Evolutionary conservation across 2,113 vertebrate genomes (phyloP).

Genomic region (Hypanus sabinus): DNA sequence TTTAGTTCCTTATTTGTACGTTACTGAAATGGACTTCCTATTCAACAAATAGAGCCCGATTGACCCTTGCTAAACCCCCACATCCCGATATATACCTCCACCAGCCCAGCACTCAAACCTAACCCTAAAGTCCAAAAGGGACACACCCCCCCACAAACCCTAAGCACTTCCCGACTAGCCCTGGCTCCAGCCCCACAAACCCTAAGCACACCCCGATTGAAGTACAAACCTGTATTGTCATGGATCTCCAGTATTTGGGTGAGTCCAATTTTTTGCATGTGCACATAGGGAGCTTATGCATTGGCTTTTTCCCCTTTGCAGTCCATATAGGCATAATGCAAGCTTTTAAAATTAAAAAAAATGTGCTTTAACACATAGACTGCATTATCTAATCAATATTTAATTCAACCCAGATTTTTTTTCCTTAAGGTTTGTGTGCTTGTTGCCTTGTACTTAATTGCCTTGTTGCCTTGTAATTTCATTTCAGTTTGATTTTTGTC

Average conservation of each 20-base stretch:
- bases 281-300: not conserved
- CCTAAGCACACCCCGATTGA: too few relatives aligned
- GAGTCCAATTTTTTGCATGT: not conserved
- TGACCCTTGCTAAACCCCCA: too few relatives aligned
- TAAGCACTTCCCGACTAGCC: too few relatives aligned
- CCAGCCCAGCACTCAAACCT: too few relatives aligned
- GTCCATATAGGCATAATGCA: not conserved
- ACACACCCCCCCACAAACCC: too few relatives aligned
- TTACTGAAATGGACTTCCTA: not conserved
- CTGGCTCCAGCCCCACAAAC: too few relatives aligned
- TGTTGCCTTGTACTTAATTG: not conserved
- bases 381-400: not conserved
- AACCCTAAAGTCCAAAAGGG: too few relatives aligned
- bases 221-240: not conserved
- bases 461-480: not conserved
- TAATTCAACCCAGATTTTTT: not conserved
- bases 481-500: not conserved
- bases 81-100: too few relatives aligned
- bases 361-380: not conserved
- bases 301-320: not conserved
- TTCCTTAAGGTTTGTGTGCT: not conserved
- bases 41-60: not conserved
- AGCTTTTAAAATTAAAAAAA: not conserved
- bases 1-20: not conserved
- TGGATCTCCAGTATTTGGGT: not conserved